Conservation (phyloP, 30 jellyfish, hydroid and myxozoan genomes). For the Chrysaora quinquecirrha region DNA sequence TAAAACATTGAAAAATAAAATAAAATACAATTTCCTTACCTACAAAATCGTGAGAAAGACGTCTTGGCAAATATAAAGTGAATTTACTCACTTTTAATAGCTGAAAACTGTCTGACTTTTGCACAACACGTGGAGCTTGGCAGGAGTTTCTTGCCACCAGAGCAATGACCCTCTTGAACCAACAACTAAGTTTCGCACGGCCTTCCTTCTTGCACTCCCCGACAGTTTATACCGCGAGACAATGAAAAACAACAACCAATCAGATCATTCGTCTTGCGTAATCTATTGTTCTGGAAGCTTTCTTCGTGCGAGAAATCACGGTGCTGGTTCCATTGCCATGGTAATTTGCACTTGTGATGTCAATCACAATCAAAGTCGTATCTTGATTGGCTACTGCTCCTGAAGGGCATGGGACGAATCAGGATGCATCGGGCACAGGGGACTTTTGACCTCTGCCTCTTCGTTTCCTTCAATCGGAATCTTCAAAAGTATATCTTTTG, state of each 20-base stretch:
- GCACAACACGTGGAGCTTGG: neutral
- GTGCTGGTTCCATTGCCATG: constrained; percentile 13
- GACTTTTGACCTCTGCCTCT: too few relatives aligned
- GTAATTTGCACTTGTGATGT: constrained; percentile 8
- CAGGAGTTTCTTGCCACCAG: neutral
- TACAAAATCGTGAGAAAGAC: too few relatives aligned
- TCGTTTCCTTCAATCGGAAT: too few relatives aligned
- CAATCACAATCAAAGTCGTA: neutral
- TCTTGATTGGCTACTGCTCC: neutral
- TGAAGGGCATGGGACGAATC: neutral
- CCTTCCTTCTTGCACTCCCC: neutral
- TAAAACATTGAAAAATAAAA: too few relatives aligned
- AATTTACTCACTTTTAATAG: too few relatives aligned
- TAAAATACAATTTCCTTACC: too few relatives aligned
- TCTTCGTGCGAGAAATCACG: constrained; percentile 59
- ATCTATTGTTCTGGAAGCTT: constrained; percentile 53
- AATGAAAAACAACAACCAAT: neutral
- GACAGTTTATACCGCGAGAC: neutral
- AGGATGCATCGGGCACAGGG: too few relatives aligned
- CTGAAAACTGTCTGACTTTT: too few relatives aligned
- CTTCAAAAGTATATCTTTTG: too few relatives aligned
- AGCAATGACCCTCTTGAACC: neutral
- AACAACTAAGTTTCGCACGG: too few relatives aligned
- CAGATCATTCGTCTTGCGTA: constrained; percentile 1
- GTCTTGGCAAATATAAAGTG: too few relatives aligned